These are phyloP conservation scores for Cyphomyrmex costatus DNA, from an alignment of 1,140 invertebrate genomes.

Conservation along the genomic window DNA sequence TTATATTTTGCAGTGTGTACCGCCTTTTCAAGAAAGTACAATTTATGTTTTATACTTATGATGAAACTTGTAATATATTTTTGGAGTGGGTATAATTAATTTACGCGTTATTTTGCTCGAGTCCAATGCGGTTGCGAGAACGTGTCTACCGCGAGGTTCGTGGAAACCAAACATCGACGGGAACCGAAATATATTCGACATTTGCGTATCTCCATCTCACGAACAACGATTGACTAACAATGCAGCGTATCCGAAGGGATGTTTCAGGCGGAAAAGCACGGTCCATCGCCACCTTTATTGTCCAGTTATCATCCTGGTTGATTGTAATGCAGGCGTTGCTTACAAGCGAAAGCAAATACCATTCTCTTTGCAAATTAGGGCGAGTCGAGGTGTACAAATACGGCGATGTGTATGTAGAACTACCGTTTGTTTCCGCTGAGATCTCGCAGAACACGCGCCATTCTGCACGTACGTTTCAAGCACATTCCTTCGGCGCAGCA, in stretches of 20 bases:
- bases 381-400: conserved; percentile 38
- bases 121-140: not conserved
- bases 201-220: conserved; percentile 54
- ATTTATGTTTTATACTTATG: too few species aligned
- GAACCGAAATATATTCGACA: not conserved
- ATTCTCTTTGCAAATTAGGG: conserved; percentile 57
- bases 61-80: not conserved
- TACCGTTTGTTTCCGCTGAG: conserved; percentile 59
- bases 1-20: too few species aligned
- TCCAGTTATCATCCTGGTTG: conserved; percentile 6
- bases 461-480: conserved; percentile 39
- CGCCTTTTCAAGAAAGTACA: too few species aligned
- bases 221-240: conserved; percentile 52
- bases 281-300: conserved; percentile 8
- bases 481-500: conserved; percentile 57
- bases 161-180: conserved; percentile 20
- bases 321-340: not conserved
- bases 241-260: not conserved
- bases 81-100: not conserved
- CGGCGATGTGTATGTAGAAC: conserved; percentile 41
- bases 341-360: conserved; percentile 22
- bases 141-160: not conserved
- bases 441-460: conserved; percentile 5
- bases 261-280: conserved; percentile 26
- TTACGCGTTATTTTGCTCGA: conserved; percentile 19